phyloP scores from a whole-genome alignment of 2,888 invertebrate genomes.

The Oasisia sp. region DNA sequence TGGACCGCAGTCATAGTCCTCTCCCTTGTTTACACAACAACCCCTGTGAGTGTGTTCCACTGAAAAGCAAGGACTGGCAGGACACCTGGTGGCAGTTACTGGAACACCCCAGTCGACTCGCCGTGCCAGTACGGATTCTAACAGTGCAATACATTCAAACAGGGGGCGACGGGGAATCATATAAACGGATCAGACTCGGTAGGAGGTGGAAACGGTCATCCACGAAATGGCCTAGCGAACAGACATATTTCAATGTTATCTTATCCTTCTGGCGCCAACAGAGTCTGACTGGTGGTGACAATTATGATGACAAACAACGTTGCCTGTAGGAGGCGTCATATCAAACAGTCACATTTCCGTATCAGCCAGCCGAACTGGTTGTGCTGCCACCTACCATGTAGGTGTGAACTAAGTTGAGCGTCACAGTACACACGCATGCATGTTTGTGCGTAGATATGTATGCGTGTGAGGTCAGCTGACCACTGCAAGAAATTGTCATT shows the following conservation, averaged over 20 bases:
- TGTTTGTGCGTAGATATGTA: background rate
- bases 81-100: background rate
- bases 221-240: background rate
- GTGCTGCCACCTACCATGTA: background rate
- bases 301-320: background rate
- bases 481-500: background rate
- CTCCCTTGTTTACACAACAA: background rate
- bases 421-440: background rate
- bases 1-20: background rate
- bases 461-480: background rate
- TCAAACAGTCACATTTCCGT: background rate
- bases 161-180: background rate
- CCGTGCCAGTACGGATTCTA: background rate
- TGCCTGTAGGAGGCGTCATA: background rate
- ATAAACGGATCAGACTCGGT: background rate
- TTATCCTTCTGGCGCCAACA: background rate
- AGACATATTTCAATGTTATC: background rate
- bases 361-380: background rate
- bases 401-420: no score
- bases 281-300: background rate
- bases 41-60: background rate
- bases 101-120: background rate
- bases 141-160: background rate
- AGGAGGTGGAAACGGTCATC: background rate
- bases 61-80: background rate